A percentile compares a stretch with the other conserved stretches of the same genome.
Evolutionary conservation across 1,140 invertebrate species (phyloP).

Genomic region (Penaeus indicus): DNA sequence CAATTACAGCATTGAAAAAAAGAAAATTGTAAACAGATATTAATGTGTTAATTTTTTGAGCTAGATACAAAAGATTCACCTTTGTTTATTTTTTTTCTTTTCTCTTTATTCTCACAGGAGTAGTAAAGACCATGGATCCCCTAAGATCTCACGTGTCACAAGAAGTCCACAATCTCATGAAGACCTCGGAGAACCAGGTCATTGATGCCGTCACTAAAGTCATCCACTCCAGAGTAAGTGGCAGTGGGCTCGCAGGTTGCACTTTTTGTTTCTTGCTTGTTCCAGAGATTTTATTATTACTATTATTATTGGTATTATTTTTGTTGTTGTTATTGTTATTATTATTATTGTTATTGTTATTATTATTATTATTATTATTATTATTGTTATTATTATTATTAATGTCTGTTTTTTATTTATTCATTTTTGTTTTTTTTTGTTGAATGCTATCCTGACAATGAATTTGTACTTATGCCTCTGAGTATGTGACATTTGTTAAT

Average conservation of each 20-base stretch:
- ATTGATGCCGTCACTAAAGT: constrained; percentile 45
- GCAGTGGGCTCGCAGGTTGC: too few species aligned
- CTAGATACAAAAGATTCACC: background rate
- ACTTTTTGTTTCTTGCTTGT: background rate
- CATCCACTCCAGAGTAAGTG: constrained; percentile 50
- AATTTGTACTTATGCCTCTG: too few species aligned
- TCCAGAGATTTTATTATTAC: background rate
- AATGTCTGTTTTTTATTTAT: too few species aligned
- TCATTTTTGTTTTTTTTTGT: too few species aligned
- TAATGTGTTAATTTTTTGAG: background rate
- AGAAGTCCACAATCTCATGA: constrained; percentile 33
- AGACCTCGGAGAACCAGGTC: constrained; percentile 37
- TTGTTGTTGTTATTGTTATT: too few species aligned
- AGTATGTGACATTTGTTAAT: too few species aligned
- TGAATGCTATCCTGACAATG: too few species aligned
- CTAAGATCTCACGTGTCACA: constrained; percentile 33
- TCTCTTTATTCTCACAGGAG: background rate
- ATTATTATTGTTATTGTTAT: too few species aligned
- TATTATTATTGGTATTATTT: background rate
- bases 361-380: background rate
- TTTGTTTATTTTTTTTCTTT: too few species aligned
- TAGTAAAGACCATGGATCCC: constrained; percentile 50
- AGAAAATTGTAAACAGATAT: too few species aligned
- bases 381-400: background rate
- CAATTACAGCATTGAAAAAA: too few species aligned